Percentiles rank a stretch among this genome's conserved stretches.
Evolutionary conservation across 2,888 invertebrate species (phyloP).

Genomic region (Phortica okadai): DNA sequence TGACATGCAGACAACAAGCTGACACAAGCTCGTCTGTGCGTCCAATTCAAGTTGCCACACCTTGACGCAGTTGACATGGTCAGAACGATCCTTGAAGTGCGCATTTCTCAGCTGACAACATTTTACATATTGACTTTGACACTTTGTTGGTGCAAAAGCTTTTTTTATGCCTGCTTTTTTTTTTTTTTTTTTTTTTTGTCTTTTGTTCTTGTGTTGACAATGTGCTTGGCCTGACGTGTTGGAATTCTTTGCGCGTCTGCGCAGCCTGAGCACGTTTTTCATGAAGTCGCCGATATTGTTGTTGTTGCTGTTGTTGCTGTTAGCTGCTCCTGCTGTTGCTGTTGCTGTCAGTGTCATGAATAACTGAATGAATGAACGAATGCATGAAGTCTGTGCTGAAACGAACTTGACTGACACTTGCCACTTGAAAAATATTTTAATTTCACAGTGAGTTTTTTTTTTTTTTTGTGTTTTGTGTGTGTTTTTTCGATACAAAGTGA

Average conservation of each 20-base stretch:
- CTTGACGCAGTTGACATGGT: slow-evolving; percentile 14
- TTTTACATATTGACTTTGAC: slow-evolving; percentile 71
- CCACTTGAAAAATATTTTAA: slow-evolving; percentile 31
- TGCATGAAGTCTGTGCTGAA: slow-evolving; percentile 1
- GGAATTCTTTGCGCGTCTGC: slow-evolving; percentile 34
- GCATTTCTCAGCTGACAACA: slow-evolving; percentile 69
- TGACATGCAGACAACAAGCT: neutral
- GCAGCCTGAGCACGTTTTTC: slow-evolving; percentile 24
- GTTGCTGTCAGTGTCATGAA: slow-evolving; percentile 13
- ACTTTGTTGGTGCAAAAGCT: slow-evolving; percentile 52
- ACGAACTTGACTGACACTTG: slow-evolving; percentile 15
- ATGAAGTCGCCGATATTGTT: neutral
- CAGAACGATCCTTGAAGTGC: slow-evolving; percentile 14
- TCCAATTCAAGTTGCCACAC: neutral
- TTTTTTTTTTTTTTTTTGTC: slow-evolving; percentile 53
- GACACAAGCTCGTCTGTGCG: neutral
- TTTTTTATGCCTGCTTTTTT: slow-evolving; percentile 1
- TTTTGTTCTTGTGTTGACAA: slow-evolving; percentile 48
- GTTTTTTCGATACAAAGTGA: neutral
- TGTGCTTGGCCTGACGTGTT: slow-evolving; percentile 26
- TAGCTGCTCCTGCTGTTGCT: neutral
- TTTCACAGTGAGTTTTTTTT: slow-evolving; percentile 11
- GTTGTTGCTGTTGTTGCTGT: neutral
- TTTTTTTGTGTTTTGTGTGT: slow-evolving; percentile 13
- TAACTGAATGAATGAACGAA: slow-evolving; percentile 14